Evolutionary conservation across 2,888 invertebrate species (phyloP), one percentile per base, ranked within the genome.

Genomic region (Dynastes tityus): DNA sequence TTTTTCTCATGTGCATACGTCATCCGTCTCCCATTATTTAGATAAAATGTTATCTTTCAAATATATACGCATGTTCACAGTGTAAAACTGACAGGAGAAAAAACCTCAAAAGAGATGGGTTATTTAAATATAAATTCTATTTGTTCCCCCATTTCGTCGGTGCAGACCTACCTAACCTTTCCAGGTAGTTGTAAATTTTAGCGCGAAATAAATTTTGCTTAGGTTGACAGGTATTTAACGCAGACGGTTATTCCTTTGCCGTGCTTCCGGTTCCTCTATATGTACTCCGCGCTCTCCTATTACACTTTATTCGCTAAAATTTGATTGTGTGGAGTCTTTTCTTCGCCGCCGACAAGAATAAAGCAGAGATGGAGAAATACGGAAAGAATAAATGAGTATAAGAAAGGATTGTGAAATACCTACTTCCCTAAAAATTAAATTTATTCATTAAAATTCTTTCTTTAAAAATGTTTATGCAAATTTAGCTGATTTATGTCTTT

Each of bases 191-290:
- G 49, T 68, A 68, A 68, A 68, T 68, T 68, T 68, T 49, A 49
- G 67, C 67, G 67, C 27, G 67, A 49, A 45, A 68, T 68, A 68
- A 68, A 68, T 68, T 68, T 68, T 22, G 67, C 37, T 68, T 51
- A 68, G 67, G 67, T 68, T 51, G 67, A 51, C 67, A 68, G 67
- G 67, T 68, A 68, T 68, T 68, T 68, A 68, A 68, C 49, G 49
- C 49, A 68, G 67, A 68, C 67, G 67, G 67, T 68, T 68, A 51
- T 68, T 68, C 67, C 45, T 68, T 68, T 22, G 11, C 11, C 49
- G 9, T 13, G 49, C 37, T 68, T 68, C 67, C 67, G 49, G 1
- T 45, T 49, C 49, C 16, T 67, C 67, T 67, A 3, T 58, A 22
- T 58, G 8, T 51, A 51, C 51, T 53, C 4, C 29, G 61, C 61